These are phyloP conservation scores for Pimpla rufipes DNA, from an alignment of 2,888 invertebrate genomes.

Conservation along the genomic window DNA sequence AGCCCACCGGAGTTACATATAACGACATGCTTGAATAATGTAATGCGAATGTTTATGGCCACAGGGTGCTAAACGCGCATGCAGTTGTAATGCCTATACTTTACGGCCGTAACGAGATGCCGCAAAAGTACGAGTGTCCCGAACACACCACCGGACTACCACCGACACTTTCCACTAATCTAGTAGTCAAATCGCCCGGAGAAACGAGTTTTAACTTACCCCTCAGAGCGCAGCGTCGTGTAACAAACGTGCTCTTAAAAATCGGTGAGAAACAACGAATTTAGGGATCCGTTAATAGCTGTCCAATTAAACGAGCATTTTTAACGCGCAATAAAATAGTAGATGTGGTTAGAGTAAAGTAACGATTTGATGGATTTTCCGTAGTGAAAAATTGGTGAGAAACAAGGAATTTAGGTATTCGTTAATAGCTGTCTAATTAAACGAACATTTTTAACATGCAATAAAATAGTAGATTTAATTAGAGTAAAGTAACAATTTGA, in stretches of 20 bases:
- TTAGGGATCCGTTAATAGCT: too few relatives aligned
- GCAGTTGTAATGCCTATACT: constrained; percentile 72
- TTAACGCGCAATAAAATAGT: too few relatives aligned
- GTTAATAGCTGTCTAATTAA: too few relatives aligned
- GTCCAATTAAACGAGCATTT: too few relatives aligned
- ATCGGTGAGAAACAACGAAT: not conserved
- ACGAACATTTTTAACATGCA: too few relatives aligned
- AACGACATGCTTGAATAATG: constrained; percentile 69
- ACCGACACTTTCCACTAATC: constrained; percentile 38
- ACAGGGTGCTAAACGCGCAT: constrained; percentile 71
- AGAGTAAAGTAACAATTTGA: too few relatives aligned
- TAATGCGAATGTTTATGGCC: constrained; percentile 76
- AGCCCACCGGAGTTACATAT: constrained; percentile 26
- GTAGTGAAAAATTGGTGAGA: too few relatives aligned
- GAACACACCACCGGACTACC: not conserved
- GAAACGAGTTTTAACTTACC: constrained; percentile 7
- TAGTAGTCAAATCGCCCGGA: constrained; percentile 15
- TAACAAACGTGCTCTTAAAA: not conserved
- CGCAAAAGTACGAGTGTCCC: constrained; percentile 35
- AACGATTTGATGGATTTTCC: too few relatives aligned
- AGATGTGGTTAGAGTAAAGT: too few relatives aligned
- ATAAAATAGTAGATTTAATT: too few relatives aligned
- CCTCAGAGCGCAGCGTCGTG: not conserved
- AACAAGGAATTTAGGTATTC: not conserved
- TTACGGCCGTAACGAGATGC: constrained; percentile 71